Percentiles rank a stretch among this genome's conserved stretches.
These are phyloP conservation scores for Heliconius himera DNA, from an alignment of 1,140 invertebrate genomes.

Conservation along the genomic window DNA sequence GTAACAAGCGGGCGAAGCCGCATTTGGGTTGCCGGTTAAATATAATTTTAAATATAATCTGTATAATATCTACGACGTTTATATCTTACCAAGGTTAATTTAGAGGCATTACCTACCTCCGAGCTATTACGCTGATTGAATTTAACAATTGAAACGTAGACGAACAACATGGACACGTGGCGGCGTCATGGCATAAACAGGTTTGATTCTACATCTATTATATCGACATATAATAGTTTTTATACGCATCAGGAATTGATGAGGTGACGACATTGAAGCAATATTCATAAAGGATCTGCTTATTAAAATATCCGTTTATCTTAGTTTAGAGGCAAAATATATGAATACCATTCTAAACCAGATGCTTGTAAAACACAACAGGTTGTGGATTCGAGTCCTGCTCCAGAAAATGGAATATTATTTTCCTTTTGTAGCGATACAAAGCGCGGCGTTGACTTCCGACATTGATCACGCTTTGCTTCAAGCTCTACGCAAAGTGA, in stretches of 20 bases:
- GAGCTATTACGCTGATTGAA: slow-evolving; percentile 47
- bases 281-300: background rate
- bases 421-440: too few species aligned
- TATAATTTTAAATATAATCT: background rate
- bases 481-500: too few species aligned
- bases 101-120: slow-evolving; percentile 28
- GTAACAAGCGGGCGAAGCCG: too few species aligned
- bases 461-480: too few species aligned
- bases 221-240: background rate
- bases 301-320: background rate
- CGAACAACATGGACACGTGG: slow-evolving; percentile 47
- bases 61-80: background rate
- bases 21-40: too few species aligned
- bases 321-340: background rate
- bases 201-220: slow-evolving; percentile 27
- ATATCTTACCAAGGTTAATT: slow-evolving; percentile 13
- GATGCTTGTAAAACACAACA: too few species aligned
- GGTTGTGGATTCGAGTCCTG: too few species aligned
- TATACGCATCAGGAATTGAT: background rate
- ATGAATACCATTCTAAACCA: too few species aligned
- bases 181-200: slow-evolving; percentile 41
- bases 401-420: too few species aligned
- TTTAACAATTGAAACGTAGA: slow-evolving; percentile 44
- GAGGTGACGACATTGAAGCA: background rate
- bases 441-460: too few species aligned